phyloP scores from a whole-genome alignment of 2,113 vertebrate species.

The Ciconia maguari region DNA sequence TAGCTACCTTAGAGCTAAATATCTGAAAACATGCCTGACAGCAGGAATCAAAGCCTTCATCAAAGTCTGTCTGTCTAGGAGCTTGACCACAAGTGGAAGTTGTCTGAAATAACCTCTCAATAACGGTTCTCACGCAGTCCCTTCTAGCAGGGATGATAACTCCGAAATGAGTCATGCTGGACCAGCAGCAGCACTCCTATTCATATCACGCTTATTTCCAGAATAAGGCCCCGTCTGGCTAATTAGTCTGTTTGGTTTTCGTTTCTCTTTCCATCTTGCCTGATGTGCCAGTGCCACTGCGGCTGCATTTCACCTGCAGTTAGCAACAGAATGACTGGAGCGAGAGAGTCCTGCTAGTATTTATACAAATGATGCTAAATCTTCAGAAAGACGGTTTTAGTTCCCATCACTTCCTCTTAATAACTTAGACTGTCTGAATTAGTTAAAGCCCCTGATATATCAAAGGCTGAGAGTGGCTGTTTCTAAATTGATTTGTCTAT shows the following conservation, averaged over 20 bases:
- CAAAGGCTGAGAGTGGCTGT: not conserved
- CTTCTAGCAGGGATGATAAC: rapidly evolving
- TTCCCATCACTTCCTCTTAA: not conserved
- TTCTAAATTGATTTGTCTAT: not conserved
- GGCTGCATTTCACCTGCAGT: not conserved
- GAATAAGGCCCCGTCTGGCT: not conserved
- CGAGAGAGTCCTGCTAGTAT: not conserved
- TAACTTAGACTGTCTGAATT: not conserved
- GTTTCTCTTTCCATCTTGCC: not conserved
- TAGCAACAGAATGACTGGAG: not conserved
- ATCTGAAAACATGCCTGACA: not conserved
- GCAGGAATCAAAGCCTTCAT: not conserved
- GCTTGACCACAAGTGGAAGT: not conserved
- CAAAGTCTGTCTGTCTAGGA: not conserved
- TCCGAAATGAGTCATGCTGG: rapidly evolving
- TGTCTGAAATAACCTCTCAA: not conserved
- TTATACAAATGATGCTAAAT: not conserved
- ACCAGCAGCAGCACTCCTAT: not conserved
- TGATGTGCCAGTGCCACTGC: not conserved
- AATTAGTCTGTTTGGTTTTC: not conserved
- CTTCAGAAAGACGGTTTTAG: not conserved
- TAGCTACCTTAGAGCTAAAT: not conserved
- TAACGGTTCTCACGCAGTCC: not conserved
- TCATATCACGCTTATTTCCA: not conserved
- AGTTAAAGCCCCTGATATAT: not conserved